Percentiles rank a stretch among this genome's conserved stretches.
These are phyloP conservation scores for Andrena fulva DNA, from an alignment of 2,888 invertebrate species.

Conservation along the genomic window DNA sequence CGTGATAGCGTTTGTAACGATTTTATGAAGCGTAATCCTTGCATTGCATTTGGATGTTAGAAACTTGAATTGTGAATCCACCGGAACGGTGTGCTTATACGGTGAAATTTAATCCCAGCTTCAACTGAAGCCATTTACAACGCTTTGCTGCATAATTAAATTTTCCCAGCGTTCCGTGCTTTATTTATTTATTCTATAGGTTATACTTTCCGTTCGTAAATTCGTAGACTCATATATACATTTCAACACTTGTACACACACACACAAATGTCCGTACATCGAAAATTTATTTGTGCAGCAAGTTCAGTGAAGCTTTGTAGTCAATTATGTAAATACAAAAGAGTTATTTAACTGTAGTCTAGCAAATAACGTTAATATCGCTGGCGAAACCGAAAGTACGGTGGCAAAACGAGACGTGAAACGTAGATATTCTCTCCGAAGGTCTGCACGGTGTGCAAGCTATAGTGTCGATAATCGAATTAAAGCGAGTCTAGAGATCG, in stretches of 20 bases:
- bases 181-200: constrained; percentile 47
- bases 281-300: constrained; percentile 64
- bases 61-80: constrained; percentile 35
- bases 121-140: constrained; percentile 34
- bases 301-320: constrained; percentile 69
- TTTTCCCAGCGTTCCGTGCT: constrained; percentile 36
- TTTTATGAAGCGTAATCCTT: constrained; percentile 55
- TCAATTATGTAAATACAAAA: constrained; percentile 79
- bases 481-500: not conserved
- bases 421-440: not conserved
- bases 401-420: not conserved
- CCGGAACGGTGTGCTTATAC: constrained; percentile 38
- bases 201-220: constrained; percentile 8
- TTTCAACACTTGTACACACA: not conserved
- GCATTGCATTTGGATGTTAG: constrained; percentile 43
- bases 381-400: constrained; percentile 29
- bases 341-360: constrained; percentile 66
- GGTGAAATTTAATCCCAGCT: constrained; percentile 36
- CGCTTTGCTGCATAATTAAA: constrained; percentile 54
- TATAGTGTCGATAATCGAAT: constrained; percentile 5
- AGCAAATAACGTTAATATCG: constrained; percentile 37
- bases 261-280: not conserved
- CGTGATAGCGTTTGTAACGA: constrained; percentile 46
- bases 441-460: constrained; percentile 10
- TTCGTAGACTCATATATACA: not conserved